These are phyloP conservation scores for Lanistes nyassanus DNA, from an alignment of 1,140 invertebrate species.

Conservation along the genomic window DNA sequence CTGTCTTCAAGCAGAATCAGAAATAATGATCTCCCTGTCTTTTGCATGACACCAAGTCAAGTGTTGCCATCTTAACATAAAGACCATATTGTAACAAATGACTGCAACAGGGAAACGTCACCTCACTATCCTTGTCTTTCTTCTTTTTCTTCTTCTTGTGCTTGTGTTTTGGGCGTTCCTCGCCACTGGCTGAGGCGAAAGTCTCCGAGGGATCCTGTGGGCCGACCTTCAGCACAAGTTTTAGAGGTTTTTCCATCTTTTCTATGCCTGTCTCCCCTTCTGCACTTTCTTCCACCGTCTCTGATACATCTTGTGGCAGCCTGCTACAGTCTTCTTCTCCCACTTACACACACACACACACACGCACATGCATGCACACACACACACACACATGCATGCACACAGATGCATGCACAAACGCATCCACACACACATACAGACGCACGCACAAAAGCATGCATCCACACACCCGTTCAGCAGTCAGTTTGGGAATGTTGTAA, in stretches of 20 bases:
- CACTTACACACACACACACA: neutral
- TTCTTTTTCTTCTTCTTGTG: constrained; percentile 65
- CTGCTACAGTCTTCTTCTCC: neutral
- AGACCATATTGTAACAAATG: no score
- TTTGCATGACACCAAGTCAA: no score
- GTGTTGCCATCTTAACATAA: no score
- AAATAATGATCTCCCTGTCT: no score
- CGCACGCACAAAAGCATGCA: neutral
- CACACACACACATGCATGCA: neutral
- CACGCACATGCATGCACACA: neutral
- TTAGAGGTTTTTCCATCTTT: constrained; percentile 71
- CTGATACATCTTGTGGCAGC: no score
- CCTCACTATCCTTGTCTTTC: constrained; percentile 53
- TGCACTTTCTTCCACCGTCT: neutral
- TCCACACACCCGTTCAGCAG: no score
- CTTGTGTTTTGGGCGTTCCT: constrained; percentile 51
- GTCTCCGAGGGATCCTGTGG: constrained; percentile 63
- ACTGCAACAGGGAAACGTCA: no score
- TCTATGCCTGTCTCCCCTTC: neutral
- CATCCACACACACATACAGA: neutral
- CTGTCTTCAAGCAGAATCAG: no score
- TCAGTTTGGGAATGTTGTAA: no score
- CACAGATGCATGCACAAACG: neutral
- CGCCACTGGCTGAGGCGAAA: constrained; percentile 20
- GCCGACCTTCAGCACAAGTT: constrained; percentile 85